These are phyloP conservation scores for Apogon hyalosoma DNA, from an alignment of 2,797 vertebrate genomes.

Conservation along the genomic window DNA sequence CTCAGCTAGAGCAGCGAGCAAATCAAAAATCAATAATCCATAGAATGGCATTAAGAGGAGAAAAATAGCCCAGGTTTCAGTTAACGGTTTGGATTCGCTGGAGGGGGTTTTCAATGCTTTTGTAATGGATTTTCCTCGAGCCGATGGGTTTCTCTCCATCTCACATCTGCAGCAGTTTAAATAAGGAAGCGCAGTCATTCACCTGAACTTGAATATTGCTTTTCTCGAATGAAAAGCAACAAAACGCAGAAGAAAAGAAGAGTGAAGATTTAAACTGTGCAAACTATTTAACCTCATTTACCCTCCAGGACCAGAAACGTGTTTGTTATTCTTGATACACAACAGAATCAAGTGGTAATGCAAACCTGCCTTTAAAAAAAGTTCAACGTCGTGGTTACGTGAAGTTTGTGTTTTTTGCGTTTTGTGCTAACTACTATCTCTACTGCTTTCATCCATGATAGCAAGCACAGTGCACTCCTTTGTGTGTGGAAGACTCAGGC, in stretches of 20 bases:
- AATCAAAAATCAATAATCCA: slow-evolving; percentile 99
- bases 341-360: no score
- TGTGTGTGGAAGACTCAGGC: no score
- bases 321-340: no score
- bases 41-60: slow-evolving; percentile 87
- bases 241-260: neutral
- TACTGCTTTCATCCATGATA: no score
- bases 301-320: no score
- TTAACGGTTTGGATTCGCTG: slow-evolving; percentile 81
- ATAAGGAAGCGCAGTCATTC: neutral
- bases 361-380: no score
- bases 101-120: slow-evolving; percentile 51
- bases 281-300: neutral
- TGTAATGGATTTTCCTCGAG: slow-evolving; percentile 29
- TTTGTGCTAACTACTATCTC: no score
- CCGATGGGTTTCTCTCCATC: neutral
- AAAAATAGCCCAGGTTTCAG: slow-evolving; percentile 5
- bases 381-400: no score
- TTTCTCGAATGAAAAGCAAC: neutral
- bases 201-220: neutral
- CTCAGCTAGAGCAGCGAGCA: slow-evolving; percentile 90
- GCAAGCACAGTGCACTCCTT: no score
- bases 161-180: slow-evolving; percentile 4
- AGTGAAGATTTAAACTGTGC: neutral
- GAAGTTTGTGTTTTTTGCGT: no score